Conservation (phyloP, 2,888 invertebrate genomes). For the Dasypolia templi region DNA sequence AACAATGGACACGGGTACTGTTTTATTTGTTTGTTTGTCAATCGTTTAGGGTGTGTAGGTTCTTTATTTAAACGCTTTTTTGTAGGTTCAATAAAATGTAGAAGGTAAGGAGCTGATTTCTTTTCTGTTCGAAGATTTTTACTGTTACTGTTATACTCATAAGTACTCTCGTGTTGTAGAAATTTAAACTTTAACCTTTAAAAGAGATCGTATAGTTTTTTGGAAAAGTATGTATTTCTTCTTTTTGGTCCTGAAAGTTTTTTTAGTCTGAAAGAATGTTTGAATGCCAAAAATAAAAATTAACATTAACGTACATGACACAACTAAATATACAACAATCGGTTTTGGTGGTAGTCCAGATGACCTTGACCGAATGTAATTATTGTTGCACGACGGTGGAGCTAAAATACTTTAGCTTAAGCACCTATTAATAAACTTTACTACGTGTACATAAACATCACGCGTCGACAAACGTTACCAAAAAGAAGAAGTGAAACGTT, state of each 20-base stretch:
- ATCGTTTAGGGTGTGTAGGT: conserved; percentile 21
- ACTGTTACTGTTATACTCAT: not conserved
- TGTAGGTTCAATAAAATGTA: not conserved
- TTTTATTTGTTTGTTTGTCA: conserved; percentile 69
- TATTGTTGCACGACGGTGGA: not conserved
- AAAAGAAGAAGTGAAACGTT: not conserved
- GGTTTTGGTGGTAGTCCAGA: conserved; percentile 17
- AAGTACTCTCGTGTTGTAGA: not conserved
- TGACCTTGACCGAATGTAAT: conserved; percentile 1
- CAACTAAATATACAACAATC: not conserved
- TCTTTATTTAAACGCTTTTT: not conserved
- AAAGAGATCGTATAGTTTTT: not conserved
- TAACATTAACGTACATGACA: not conserved
- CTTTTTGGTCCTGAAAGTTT: not conserved
- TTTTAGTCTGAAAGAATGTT: not conserved
- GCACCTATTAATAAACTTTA: not conserved
- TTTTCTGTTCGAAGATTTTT: not conserved
- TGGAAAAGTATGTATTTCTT: not conserved
- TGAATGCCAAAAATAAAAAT: not conserved
- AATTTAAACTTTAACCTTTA: not conserved
- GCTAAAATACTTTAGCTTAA: not conserved
- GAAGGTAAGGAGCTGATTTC: not conserved
- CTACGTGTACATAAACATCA: not conserved
- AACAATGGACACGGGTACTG: conserved; percentile 63
- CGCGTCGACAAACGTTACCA: not conserved